Evolutionary conservation across 2,797 vertebrate species (phyloP), one percentile per base, ranked within the genome.

Genomic region (Brachyrhaphis roseni): DNA sequence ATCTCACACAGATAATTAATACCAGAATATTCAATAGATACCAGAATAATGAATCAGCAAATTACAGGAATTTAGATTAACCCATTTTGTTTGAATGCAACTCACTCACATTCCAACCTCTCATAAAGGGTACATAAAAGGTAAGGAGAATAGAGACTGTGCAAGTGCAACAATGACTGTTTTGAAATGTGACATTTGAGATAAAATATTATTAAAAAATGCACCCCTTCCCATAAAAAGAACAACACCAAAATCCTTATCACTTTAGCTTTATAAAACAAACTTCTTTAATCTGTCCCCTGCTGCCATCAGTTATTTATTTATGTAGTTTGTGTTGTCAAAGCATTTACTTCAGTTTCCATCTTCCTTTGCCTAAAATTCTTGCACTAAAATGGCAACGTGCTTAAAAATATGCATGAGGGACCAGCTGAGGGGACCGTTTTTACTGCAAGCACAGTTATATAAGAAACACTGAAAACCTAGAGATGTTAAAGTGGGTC

Each of bases 401-500:
- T 45, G 70, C 49, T 80, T 51, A 51, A 74, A 84, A 57, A 43
- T 51, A 51, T 23, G 71, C 39, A 81, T 51, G 51, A 79, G 18
- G 16, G 15, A 64, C 68, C 62, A 66, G 55, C 79, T 59, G 49
- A 73, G 41, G 51, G 51, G 5, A 59, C 64, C 46, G 34, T 49
- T 76, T 49, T 76, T 26, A 23, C 59, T 64, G 49, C 18, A 47
- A 74, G 36, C 76, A 70, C 64, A 70, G 41, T 84, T 82, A 16
- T 16, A 10, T 80, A 68, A 75, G 78, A 86, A 84, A 76, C 28
- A 28, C 80, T 78, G 79, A 70, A 43, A 45, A 82, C 36, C 36
- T 20, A 0, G 26, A 72, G 76, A 74, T 71, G 55, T 73, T 70
- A 82, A 86, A 85, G 76, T 80, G 82, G 78, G 34, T 80, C 5